These are phyloP conservation scores for Pipra filicauda DNA, from an alignment of 2,113 vertebrate species.

Conservation along the genomic window DNA sequence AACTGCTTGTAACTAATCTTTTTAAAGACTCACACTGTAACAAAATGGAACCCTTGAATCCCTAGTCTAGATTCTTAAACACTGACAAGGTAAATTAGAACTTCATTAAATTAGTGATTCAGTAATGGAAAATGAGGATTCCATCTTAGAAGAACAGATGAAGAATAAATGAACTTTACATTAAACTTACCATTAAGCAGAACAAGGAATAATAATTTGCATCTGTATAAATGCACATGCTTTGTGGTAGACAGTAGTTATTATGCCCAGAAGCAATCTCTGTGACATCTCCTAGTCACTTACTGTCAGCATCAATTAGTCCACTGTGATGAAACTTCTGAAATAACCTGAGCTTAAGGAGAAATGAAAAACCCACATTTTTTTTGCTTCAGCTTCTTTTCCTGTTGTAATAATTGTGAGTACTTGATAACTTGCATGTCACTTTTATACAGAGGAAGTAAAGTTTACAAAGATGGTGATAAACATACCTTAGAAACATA, in stretches of 20 bases:
- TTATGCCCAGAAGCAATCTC: neutral
- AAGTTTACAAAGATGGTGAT: neutral
- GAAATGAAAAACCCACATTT: neutral
- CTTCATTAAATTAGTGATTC: neutral
- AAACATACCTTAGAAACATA: neutral
- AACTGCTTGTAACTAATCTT: neutral
- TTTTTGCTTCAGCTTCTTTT: neutral
- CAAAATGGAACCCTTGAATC: neutral
- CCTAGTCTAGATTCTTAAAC: neutral
- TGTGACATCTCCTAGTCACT: neutral
- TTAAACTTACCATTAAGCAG: neutral
- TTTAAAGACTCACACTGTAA: neutral
- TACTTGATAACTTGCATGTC: neutral
- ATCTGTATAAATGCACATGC: neutral
- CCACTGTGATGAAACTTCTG: neutral
- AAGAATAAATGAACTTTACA: neutral
- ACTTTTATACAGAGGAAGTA: neutral
- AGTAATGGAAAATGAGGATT: neutral
- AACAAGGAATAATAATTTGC: conserved; percentile 3
- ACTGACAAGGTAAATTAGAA: neutral
- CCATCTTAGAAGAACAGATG: neutral
- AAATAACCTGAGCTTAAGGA: neutral
- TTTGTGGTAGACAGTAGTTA: neutral
- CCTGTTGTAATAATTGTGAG: neutral
- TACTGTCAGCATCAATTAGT: conserved; percentile 1